Percentiles rank a stretch among this genome's conserved stretches.
Conservation (phyloP, 2,113 vertebrate genomes). For the Dasyornis broadbenti region DNA sequence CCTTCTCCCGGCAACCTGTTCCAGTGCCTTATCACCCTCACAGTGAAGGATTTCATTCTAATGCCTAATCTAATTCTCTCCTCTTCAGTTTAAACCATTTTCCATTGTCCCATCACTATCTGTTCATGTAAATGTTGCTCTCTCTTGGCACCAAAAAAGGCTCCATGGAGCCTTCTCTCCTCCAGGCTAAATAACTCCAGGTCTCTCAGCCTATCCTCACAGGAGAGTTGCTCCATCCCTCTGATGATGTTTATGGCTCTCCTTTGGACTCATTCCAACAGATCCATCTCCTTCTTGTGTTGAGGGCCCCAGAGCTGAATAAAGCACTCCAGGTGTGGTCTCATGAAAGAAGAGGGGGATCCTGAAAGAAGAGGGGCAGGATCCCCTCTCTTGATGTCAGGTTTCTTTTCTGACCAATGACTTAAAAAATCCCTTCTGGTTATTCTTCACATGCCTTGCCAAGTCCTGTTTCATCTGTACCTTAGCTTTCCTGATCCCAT, state of each 20-base stretch:
- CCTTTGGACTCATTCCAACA: neutral
- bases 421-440: neutral
- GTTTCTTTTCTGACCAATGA: neutral
- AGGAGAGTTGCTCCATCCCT: neutral
- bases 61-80: accelerated
- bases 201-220: neutral
- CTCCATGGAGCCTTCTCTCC: neutral
- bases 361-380: neutral
- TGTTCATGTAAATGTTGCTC: neutral
- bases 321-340: neutral
- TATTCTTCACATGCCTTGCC: neutral
- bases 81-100: neutral
- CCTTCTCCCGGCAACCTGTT: neutral
- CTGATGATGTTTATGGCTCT: neutral
- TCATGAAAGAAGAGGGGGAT: neutral
- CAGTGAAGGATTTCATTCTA: neutral
- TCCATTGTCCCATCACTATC: neutral
- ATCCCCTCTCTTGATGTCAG: neutral
- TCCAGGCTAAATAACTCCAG: neutral
- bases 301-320: neutral
- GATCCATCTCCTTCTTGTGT: neutral
- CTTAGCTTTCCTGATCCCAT: neutral
- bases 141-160: neutral
- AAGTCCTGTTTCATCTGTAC: neutral
- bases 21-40: neutral